These are phyloP conservation scores for Drosophila leonis DNA, from an alignment of 2,888 invertebrate species.

Conservation along the genomic window DNA sequence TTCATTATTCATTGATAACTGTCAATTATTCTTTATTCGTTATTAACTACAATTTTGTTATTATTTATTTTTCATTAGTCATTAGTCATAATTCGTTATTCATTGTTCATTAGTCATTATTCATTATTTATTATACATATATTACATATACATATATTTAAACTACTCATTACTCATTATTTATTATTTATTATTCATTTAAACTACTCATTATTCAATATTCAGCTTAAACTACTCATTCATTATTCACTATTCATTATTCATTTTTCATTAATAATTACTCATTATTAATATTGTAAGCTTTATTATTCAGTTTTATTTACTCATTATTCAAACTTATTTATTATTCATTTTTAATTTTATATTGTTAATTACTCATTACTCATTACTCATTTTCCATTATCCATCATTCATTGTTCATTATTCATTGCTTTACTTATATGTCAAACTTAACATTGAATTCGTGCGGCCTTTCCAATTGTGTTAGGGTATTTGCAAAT, in stretches of 20 bases:
- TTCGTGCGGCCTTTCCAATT: neutral
- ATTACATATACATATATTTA: neutral
- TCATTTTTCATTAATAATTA: neutral
- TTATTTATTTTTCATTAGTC: neutral
- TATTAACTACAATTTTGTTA: too few relatives aligned
- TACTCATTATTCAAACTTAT: neutral
- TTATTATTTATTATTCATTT: too few relatives aligned
- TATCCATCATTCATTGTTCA: neutral
- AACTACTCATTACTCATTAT: neutral
- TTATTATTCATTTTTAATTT: neutral
- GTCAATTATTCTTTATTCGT: too few relatives aligned
- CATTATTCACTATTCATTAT: neutral
- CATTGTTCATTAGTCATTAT: neutral
- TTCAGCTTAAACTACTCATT: neutral
- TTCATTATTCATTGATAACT: too few relatives aligned
- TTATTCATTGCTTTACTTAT: neutral
- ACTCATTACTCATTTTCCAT: neutral
- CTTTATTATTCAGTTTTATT: neutral
- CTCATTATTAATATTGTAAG: neutral
- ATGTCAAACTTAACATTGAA: neutral
- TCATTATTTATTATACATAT: neutral
- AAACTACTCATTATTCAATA: neutral
- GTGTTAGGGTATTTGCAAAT: constrained; percentile 17
- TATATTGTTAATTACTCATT: neutral
- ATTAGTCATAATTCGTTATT: neutral